Evolutionary conservation across 2,888 invertebrate species (phyloP).

Genomic region (Drosophila meridiana): DNA sequence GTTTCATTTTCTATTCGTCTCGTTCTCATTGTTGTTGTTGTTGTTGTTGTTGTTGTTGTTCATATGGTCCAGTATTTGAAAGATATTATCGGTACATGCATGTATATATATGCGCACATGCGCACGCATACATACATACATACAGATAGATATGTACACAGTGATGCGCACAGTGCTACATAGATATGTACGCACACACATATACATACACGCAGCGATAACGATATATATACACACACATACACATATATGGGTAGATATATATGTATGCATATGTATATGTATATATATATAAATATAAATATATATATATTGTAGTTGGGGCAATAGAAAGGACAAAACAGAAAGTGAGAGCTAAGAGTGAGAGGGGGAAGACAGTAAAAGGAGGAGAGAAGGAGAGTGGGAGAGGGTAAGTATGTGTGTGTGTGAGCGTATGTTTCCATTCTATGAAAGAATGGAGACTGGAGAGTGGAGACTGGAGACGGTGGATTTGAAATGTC

Average conservation of each 20-base stretch:
- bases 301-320: conserved; percentile 1
- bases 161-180: neutral
- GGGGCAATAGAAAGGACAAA: conserved; percentile 1
- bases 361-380: neutral
- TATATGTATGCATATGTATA: no score
- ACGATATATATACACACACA: neutral
- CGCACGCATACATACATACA: neutral
- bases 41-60: neutral
- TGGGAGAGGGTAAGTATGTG: neutral
- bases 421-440: neutral
- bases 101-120: neutral
- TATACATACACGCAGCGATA: neutral
- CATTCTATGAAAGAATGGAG: neutral
- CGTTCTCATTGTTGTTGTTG: neutral
- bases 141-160: neutral
- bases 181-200: neutral
- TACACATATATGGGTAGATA: neutral
- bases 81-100: neutral
- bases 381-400: neutral
- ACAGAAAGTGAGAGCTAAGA: neutral
- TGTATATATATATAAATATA: neutral
- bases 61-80: conserved; percentile 6
- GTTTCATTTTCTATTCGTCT: conserved; percentile 1
- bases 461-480: neutral
- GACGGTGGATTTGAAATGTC: neutral